phyloP scores from a whole-genome alignment of 2,113 vertebrate genomes.

The Hemiscyllium ocellatum region DNA sequence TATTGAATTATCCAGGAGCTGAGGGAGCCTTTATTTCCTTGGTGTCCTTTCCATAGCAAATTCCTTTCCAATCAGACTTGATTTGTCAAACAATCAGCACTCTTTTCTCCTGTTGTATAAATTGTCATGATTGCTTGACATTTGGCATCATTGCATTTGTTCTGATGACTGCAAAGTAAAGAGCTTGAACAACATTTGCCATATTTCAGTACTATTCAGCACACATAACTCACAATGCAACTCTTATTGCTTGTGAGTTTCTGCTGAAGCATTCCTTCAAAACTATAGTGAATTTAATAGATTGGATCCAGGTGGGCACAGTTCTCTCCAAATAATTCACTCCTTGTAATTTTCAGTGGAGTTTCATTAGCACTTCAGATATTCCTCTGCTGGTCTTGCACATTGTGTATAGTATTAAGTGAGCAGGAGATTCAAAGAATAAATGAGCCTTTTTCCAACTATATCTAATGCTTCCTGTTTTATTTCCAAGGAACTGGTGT shows the following conservation, averaged over 20 bases:
- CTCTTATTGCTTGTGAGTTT: neutral
- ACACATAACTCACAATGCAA: neutral
- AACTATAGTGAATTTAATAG: neutral
- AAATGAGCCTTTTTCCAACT: neutral
- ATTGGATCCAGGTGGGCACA: neutral
- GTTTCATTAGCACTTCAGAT: no score
- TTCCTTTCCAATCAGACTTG: neutral
- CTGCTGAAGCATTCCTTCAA: neutral
- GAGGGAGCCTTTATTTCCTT: neutral
- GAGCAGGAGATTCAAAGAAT: neutral
- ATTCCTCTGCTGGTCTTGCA: neutral
- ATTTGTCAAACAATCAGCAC: neutral
- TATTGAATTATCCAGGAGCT: neutral
- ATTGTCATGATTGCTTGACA: neutral
- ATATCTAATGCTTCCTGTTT: neutral
- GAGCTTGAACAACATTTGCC: neutral
- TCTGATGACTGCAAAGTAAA: neutral
- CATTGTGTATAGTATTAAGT: neutral
- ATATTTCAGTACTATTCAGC: neutral
- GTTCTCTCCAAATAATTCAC: neutral
- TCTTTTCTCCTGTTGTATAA: neutral
- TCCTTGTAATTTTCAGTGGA: neutral
- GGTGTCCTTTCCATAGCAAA: neutral
- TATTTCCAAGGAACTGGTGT: slow-evolving; percentile 65
- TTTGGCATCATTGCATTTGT: neutral